Conservation (phyloP, 2,113 vertebrate genomes). For the Microtus montanus region DNA sequence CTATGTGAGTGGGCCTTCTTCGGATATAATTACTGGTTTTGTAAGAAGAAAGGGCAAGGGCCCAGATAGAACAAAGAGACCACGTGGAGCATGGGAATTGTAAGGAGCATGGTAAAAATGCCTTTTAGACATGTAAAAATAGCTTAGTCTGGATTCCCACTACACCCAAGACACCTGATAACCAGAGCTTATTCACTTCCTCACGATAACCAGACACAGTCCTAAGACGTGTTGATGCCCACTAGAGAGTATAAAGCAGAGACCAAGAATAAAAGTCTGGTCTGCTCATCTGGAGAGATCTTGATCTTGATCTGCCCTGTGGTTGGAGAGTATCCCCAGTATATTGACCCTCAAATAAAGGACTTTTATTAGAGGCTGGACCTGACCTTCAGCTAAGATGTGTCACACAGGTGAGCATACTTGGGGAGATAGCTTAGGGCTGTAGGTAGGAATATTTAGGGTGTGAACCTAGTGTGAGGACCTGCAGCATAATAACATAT, state of each 20-base stretch:
- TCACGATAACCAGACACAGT: neutral
- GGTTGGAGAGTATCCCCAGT: neutral
- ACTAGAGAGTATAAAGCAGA: neutral
- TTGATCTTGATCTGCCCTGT: neutral
- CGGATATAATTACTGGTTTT: neutral
- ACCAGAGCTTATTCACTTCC: neutral
- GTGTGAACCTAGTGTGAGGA: neutral
- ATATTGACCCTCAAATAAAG: neutral
- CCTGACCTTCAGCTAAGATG: neutral
- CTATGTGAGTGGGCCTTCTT: neutral
- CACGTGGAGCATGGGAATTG: neutral
- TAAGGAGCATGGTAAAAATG: neutral
- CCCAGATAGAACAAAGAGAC: neutral
- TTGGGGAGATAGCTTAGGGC: neutral
- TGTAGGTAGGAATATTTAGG: neutral
- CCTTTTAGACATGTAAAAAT: neutral
- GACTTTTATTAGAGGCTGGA: neutral
- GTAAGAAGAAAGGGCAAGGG: neutral
- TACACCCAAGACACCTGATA: neutral
- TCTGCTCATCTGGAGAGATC: neutral
- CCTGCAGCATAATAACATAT: neutral
- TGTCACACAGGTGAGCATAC: neutral
- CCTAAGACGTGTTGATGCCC: neutral
- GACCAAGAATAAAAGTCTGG: neutral
- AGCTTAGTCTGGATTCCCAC: neutral